Evolutionary conservation across 2,113 vertebrate genomes (phyloP).

Genomic region (Poeciliopsis prolifica): DNA sequence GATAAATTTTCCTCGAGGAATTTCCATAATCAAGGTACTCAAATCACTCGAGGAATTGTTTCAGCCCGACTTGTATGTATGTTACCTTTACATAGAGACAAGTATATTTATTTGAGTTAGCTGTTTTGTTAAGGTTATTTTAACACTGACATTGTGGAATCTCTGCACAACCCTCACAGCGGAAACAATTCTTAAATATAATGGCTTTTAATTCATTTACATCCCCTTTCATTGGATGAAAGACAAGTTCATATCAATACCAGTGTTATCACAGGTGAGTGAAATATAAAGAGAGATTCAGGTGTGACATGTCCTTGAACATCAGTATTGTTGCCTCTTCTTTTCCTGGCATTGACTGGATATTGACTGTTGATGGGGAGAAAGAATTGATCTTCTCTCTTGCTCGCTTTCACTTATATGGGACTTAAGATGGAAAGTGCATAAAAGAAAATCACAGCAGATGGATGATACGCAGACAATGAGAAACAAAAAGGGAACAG

Average conservation of each 20-base stretch:
- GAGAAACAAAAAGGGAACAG: constrained; percentile 29
- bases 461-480: constrained; percentile 39
- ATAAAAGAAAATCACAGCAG: constrained; percentile 48
- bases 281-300: constrained; percentile 68
- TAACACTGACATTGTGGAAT: not conserved
- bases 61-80: no score
- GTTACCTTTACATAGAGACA: no score
- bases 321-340: constrained; percentile 59
- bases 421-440: constrained; percentile 42
- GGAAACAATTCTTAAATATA: constrained; percentile 35
- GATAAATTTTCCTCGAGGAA: no score
- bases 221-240: constrained; percentile 60
- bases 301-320: constrained; percentile 69
- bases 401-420: constrained; percentile 37
- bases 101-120: no score
- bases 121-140: no score
- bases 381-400: constrained; percentile 60
- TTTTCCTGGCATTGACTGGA: constrained; percentile 48
- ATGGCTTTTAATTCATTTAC: constrained; percentile 52
- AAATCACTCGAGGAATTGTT: no score
- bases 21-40: no score
- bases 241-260: constrained; percentile 60
- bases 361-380: constrained; percentile 63
- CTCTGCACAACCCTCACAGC: constrained; percentile 20
- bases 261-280: constrained; percentile 66